These are phyloP conservation scores for Pomacea canaliculata DNA, from an alignment of 2,888 invertebrate species.

Conservation along the genomic window DNA sequence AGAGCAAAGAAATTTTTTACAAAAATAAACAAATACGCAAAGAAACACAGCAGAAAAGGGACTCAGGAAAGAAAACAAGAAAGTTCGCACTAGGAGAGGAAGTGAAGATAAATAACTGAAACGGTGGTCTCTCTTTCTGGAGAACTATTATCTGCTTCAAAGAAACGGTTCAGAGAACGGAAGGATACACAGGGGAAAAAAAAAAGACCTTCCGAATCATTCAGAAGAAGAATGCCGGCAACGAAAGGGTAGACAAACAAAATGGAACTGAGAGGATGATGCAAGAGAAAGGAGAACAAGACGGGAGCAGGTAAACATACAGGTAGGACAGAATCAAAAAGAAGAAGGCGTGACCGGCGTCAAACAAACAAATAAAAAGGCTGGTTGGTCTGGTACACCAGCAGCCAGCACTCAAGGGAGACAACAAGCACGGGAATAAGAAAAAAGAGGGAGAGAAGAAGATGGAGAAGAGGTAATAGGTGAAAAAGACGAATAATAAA, in stretches of 20 bases:
- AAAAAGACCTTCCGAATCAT: neutral
- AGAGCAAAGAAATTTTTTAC: no score
- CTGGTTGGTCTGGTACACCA: neutral
- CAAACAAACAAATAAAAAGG: neutral
- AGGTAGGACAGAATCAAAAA: neutral
- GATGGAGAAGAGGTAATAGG: no score
- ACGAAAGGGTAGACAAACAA: neutral
- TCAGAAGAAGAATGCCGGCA: neutral
- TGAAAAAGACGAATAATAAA: no score
- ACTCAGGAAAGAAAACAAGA: no score
- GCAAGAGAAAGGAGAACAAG: neutral
- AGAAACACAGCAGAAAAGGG: no score
- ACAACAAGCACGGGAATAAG: neutral
- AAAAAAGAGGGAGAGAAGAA: neutral
- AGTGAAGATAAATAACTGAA: no score
- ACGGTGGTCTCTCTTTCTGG: no score
- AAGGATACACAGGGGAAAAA: neutral
- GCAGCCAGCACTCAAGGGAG: neutral
- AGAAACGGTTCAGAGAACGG: no score
- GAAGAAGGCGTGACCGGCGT: neutral
- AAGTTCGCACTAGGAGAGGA: no score
- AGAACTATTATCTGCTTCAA: no score
- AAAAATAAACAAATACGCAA: no score
- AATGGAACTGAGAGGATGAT: neutral
- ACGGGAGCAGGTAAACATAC: neutral